Evolutionary conservation across 2,113 vertebrate genomes (phyloP), one percentile per base, ranked within the genome.

Genomic region (Casuarius casuarius): DNA sequence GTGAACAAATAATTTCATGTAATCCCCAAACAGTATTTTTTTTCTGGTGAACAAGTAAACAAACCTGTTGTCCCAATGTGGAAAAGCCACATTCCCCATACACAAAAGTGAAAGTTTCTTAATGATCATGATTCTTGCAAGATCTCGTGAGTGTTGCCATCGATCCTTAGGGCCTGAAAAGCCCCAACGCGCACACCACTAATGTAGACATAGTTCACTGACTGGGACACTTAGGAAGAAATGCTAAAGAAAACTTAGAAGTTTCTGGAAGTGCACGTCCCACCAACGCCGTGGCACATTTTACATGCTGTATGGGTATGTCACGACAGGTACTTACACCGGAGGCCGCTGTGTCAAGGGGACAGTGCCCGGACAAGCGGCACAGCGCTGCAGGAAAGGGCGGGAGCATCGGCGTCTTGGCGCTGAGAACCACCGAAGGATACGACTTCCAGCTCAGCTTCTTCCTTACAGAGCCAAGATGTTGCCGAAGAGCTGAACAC

Each of bases 31-130:
- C 38, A 5, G 4, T 16, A 16, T 38, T n/a, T 52, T 52, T 35
- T 20, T 5, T 40, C 16, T 74, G 15, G 13, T 66, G 23, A 35
- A n/a, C 11, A 70, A 52, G 17, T 25, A 21, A 19, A 23, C 33
- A 77, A 84, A 40, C 2, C 12, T 28, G 16, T 51, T 70, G 15
- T 61, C 10, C 28, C 62, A 75, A 71, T 3, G 20, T 2, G 54
- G 51, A 44, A 79, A 16, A 2, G 0, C 35, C 2, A 1, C 5
- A 62, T 42, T 56, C 21, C 2, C 9, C 23, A 26, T 7, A 21
- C 2, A 17, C 21, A 46, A 13, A 10, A 59, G 49, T 7, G 26
- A 13, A 74, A 28, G 7, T 49, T 77, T 72, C 48, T 82, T 20
- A 22, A 10, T 3, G 12, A n/a, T 44, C 52, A 26, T 14, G 6